Evolutionary conservation across 2,113 vertebrate species (phyloP).

Genomic region (Bothrops jararaca): DNA sequence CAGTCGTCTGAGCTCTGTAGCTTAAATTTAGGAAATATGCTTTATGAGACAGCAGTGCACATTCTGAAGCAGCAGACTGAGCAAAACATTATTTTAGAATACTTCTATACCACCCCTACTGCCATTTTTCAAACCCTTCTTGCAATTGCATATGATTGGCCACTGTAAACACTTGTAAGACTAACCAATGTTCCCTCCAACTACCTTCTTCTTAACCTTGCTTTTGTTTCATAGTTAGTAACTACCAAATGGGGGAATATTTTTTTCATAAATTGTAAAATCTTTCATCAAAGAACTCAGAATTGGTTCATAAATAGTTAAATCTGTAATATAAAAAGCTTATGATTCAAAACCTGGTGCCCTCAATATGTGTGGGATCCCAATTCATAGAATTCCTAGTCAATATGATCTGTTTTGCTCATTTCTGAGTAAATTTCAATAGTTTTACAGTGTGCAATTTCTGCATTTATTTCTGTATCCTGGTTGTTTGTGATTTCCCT

Average conservation of each 20-base stretch:
- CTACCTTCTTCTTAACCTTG: not conserved
- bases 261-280: not conserved
- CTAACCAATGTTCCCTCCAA: not conserved
- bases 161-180: not conserved
- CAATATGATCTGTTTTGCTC: not conserved
- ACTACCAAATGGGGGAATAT: not conserved
- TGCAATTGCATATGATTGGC: not conserved
- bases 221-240: not conserved
- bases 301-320: not conserved
- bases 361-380: not conserved
- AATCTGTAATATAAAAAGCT: not conserved
- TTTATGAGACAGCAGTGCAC: not conserved
- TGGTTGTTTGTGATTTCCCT: not conserved
- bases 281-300: not conserved
- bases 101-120: not conserved
- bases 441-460: not conserved
- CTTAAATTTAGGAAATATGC: not conserved
- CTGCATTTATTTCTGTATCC: not conserved
- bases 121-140: not conserved
- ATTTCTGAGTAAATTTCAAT: not conserved
- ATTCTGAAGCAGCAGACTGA: not conserved
- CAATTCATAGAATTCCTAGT: not conserved
- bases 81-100: not conserved
- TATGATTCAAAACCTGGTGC: not conserved
- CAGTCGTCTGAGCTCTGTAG: not conserved